phyloP scores from a whole-genome alignment of 2,113 vertebrate genomes.

The Callorhinus ursinus region DNA sequence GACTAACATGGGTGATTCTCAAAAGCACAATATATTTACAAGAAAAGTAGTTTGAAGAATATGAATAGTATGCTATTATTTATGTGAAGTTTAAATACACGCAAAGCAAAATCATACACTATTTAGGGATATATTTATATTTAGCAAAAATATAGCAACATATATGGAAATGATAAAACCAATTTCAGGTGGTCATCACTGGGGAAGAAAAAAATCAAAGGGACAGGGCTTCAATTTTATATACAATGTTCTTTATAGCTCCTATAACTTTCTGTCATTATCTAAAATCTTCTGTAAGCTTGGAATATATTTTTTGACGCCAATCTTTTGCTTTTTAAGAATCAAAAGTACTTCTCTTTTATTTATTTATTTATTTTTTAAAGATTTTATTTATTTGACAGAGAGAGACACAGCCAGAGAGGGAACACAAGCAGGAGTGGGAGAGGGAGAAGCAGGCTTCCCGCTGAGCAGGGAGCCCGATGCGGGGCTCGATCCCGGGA shows the following conservation, averaged over 20 bases:
- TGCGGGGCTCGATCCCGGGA: no score
- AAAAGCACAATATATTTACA: background rate
- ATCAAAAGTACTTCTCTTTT: background rate
- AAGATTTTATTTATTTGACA: no score
- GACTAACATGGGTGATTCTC: background rate
- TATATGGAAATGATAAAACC: background rate
- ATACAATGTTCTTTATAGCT: background rate
- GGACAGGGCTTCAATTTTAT: background rate
- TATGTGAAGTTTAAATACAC: background rate
- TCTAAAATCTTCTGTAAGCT: background rate
- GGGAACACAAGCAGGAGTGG: no score
- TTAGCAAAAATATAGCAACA: background rate
- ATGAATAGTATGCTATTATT: background rate
- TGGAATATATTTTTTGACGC: background rate
- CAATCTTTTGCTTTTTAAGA: background rate
- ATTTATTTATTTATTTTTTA: background rate
- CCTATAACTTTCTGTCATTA: background rate
- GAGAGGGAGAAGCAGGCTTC: no score
- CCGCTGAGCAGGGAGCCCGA: no score
- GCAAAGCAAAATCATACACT: background rate
- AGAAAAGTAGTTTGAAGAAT: background rate
- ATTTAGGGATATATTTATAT: background rate
- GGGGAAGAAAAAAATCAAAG: background rate
- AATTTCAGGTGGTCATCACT: background rate
- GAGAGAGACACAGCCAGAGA: no score